Conservation (phyloP, 2,797 vertebrate species). For the Denticeps clupeoides region DNA sequence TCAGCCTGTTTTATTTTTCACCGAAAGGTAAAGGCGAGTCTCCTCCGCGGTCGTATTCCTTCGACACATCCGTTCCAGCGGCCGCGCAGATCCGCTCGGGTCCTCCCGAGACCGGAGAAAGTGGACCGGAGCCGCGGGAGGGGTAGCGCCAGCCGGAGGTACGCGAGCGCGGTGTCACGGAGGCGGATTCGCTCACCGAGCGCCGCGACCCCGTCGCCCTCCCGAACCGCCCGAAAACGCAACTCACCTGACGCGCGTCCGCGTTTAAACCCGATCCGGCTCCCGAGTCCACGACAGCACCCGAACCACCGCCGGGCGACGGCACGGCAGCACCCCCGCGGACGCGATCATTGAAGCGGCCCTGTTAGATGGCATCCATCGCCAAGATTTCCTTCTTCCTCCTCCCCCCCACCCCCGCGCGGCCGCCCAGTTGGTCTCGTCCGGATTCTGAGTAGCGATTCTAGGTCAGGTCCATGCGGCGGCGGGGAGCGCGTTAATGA, state of each 20-base stretch:
- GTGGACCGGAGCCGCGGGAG: conserved; percentile 2
- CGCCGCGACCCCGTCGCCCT: neutral
- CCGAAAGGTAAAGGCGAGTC: no score
- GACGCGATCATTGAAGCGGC: conserved; percentile 5
- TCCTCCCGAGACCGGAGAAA: conserved; percentile 4
- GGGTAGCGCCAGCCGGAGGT: conserved; percentile 3
- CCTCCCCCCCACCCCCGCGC: conserved; percentile 28
- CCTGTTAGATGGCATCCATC: conserved; percentile 5
- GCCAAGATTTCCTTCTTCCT: conserved; percentile 10
- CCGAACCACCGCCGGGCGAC: conserved; percentile 4
- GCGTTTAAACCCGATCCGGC: no score
- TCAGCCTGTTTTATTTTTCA: no score
- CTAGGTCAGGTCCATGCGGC: conserved; percentile 60
- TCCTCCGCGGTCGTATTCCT: no score
- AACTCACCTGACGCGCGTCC: neutral
- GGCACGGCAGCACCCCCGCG: conserved; percentile 1
- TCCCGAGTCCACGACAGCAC: conserved; percentile 2
- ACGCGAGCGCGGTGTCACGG: conserved; percentile 4
- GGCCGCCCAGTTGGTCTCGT: conserved; percentile 50
- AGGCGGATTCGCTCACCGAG: conserved; percentile 2
- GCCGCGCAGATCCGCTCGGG: conserved; percentile 4
- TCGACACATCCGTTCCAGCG: conserved; percentile 4
- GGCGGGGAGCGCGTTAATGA: conserved; percentile 48
- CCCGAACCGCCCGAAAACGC: neutral
- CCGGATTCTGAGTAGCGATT: conserved; percentile 69